Conservation (phyloP, 2,888 invertebrate species). For the Operophtera brumata region DNA sequence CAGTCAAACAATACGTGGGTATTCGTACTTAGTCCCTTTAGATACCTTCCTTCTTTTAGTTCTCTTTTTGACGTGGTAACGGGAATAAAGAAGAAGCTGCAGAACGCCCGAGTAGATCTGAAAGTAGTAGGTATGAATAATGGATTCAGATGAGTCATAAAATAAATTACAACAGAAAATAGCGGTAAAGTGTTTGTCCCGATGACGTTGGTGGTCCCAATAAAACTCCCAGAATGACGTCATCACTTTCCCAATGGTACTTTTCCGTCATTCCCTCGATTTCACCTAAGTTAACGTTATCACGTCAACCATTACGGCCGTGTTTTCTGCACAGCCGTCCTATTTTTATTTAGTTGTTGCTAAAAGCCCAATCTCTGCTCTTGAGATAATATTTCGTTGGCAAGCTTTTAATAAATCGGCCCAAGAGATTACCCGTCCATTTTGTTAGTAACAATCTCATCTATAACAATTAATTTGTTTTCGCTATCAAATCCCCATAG, state of each 20-base stretch:
- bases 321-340: background rate
- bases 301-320: slow-evolving; percentile 10
- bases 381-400: background rate
- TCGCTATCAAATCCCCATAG: background rate
- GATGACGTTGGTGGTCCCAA: slow-evolving; percentile 7
- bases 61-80: slow-evolving; percentile 8
- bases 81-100: background rate
- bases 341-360: background rate
- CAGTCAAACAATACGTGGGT: slow-evolving; percentile 26
- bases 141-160: background rate
- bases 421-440: slow-evolving; percentile 3
- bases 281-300: slow-evolving; percentile 12
- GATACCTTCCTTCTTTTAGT: slow-evolving; percentile 9
- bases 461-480: slow-evolving; percentile 15
- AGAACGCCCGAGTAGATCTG: background rate
- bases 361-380: background rate
- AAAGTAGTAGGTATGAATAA: background rate
- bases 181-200: background rate
- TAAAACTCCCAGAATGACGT: slow-evolving; percentile 18
- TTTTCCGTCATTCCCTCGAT: slow-evolving; percentile 2
- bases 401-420: background rate
- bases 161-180: slow-evolving; percentile 3
- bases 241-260: slow-evolving; percentile 8
- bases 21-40: slow-evolving; percentile 15
- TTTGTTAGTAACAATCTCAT: slow-evolving; percentile 10